phyloP scores from a whole-genome alignment of 2,888 invertebrate species.

The Nomada fabriciana region DNA sequence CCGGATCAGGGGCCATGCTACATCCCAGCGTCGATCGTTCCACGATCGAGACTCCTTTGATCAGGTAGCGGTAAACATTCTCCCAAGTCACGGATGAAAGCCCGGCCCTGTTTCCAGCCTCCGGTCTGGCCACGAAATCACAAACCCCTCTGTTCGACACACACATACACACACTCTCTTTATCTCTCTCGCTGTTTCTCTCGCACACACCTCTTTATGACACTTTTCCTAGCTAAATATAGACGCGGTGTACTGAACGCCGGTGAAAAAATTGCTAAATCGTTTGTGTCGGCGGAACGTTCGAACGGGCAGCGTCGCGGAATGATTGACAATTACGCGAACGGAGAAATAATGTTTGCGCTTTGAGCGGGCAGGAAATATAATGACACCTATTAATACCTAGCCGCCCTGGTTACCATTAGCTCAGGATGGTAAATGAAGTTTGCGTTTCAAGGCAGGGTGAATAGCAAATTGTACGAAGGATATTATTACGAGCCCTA shows the following conservation, averaged over 20 bases:
- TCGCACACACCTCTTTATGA: constrained; percentile 46
- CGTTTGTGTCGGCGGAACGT: constrained; percentile 26
- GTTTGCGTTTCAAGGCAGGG: no score
- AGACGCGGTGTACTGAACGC: constrained; percentile 35
- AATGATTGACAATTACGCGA: constrained; percentile 35
- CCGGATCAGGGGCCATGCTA: constrained; percentile 46
- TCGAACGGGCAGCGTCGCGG: background rate
- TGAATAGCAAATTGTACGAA: no score
- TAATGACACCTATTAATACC: background rate
- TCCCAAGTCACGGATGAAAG: constrained; percentile 78
- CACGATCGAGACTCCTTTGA: constrained; percentile 76
- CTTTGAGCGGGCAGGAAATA: background rate
- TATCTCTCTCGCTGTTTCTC: background rate
- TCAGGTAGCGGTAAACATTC: constrained; percentile 79
- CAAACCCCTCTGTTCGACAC: constrained; percentile 31
- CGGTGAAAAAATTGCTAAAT: constrained; percentile 50
- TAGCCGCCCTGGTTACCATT: no score
- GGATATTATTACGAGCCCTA: no score
- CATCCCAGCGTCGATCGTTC: constrained; percentile 56
- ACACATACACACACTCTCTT: background rate
- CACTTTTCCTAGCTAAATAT: constrained; percentile 52
- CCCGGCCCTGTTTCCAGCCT: constrained; percentile 66
- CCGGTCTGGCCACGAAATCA: constrained; percentile 60
- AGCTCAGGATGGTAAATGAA: no score
- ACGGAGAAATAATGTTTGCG: background rate